A percentile compares a stretch with the other conserved stretches of the same genome.
Evolutionary conservation across 2,888 invertebrate species (phyloP).

Genomic region (Dermolepida albohirtum): DNA sequence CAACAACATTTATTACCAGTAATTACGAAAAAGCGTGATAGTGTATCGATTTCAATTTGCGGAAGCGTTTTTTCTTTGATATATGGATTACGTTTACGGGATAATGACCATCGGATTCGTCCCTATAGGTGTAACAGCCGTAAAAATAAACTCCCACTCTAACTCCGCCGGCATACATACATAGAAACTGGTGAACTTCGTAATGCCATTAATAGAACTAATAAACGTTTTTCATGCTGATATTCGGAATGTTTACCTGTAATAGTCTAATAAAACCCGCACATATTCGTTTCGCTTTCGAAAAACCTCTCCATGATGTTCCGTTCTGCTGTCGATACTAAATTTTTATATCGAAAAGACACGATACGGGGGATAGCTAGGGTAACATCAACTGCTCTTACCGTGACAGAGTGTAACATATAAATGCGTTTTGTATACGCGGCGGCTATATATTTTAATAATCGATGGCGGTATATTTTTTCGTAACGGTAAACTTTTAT

Average conservation of each 20-base stretch:
- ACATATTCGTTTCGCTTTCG: background rate
- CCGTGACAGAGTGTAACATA: constrained; percentile 2
- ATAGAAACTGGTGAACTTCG: background rate
- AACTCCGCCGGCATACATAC: background rate
- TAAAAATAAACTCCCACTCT: constrained; percentile 4
- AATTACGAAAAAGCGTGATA: constrained; percentile 7
- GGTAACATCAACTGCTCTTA: constrained; percentile 1
- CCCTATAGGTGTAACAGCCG: constrained; percentile 2
- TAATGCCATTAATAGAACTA: constrained; percentile 21
- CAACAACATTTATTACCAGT: background rate
- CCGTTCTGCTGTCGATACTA: background rate
- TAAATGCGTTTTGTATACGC: constrained; percentile 7
- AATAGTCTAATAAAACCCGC: constrained; percentile 30
- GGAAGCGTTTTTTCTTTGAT: constrained; percentile 20
- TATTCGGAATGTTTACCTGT: constrained; percentile 33
- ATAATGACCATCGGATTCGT: constrained; percentile 11
- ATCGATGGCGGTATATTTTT: too few species aligned
- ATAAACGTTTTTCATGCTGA: constrained; percentile 29
- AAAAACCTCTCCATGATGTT: too few species aligned
- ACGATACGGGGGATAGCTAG: background rate
- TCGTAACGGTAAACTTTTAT: too few species aligned
- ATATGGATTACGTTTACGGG: constrained; percentile 18
- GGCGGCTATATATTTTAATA: background rate
- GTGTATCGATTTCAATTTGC: constrained; percentile 29
- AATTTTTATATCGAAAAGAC: constrained; percentile 27